Evolutionary conservation across 1,140 invertebrate species (phyloP), one percentile per base, ranked within the genome.

Genomic region (Macrosteles quadrilineatus): DNA sequence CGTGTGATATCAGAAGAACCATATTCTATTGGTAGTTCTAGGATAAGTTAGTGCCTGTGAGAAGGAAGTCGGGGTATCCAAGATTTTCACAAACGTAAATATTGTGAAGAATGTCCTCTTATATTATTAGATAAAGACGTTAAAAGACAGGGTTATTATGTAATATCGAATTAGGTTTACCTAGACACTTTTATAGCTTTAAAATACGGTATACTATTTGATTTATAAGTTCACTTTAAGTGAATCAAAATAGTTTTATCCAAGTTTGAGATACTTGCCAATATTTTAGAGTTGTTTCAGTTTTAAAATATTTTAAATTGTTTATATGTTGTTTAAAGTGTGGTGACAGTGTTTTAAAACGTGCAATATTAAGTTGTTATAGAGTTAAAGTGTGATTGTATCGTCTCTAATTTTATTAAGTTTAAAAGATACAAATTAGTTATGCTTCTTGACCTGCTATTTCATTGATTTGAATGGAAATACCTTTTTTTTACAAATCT

Each of bases 191-290:
- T 59, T 29, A 59, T 59, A 59, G 55, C 55, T 59, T 59, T 59
- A 59, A 50, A 17, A 59, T 25, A 27, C 6, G 27, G 55, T 59
- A 59, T 59, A 59, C 55, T 59, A 25, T 27, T 59, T 59, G 21
- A 2, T 59, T 53, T 59, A 6, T 59, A 59, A 27, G 23, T 59
- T 59, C 27, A 27, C 55, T 27, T 9, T n/a, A 27, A 59, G 55
- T 59, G 55, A 59, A 59, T 50, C 47, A 50, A 59, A 59, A 59
- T 59, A 30, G 55, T 59, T 59, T 25, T 27, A 59, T 59, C 21
- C 47, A n/a, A 50, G 47, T 50, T 50, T 50, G 25, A 27, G 6
- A 59, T 11, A 25, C 55, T 59, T 59, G 55, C 55, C 55, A 59
- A 59, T 59, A 59, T 59, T 59, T 27, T 59, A 59, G 23, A 25